phyloP scores from a whole-genome alignment of 2,888 invertebrate genomes.

The Acleris laterana region DNA sequence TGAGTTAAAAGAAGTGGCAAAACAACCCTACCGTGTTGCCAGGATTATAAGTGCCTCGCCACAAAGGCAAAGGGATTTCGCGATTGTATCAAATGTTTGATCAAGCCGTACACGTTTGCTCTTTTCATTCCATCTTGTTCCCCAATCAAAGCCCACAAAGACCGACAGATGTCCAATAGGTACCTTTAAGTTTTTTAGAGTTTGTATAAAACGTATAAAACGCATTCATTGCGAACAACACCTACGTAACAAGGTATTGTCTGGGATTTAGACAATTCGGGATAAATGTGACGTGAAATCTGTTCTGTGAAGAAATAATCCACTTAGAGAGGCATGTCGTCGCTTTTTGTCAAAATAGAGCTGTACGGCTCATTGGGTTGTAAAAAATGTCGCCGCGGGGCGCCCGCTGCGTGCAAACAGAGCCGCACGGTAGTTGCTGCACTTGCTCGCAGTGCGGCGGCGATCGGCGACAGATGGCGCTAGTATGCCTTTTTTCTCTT shows the following conservation, averaged over 20 bases:
- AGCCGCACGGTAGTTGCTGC: constrained; percentile 34
- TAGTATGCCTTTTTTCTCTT: constrained; percentile 23
- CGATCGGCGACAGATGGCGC: constrained; percentile 63
- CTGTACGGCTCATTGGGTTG: constrained; percentile 74
- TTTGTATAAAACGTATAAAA: constrained; percentile 67
- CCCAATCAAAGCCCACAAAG: constrained; percentile 61
- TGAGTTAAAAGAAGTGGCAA: neutral
- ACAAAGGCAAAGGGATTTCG: constrained; percentile 31
- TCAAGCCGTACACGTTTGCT: constrained; percentile 53
- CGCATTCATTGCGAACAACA: constrained; percentile 72
- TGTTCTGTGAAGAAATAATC: constrained; percentile 73
- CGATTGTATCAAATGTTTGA: constrained; percentile 34
- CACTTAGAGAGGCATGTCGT: constrained; percentile 81
- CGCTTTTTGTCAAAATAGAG: constrained; percentile 73
- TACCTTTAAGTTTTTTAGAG: constrained; percentile 59
- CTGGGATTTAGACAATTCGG: constrained; percentile 62
- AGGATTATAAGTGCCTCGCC: constrained; percentile 27
- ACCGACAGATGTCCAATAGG: constrained; percentile 69
- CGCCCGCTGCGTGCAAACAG: constrained; percentile 73
- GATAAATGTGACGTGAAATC: constrained; percentile 81
- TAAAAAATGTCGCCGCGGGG: constrained; percentile 78
- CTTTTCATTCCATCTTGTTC: constrained; percentile 53
- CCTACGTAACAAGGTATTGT: constrained; percentile 78
- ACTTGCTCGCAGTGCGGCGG: neutral
- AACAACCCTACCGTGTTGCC: constrained; percentile 25